phyloP scores from a whole-genome alignment of 2,797 vertebrate species.

The Sebastes minor region DNA sequence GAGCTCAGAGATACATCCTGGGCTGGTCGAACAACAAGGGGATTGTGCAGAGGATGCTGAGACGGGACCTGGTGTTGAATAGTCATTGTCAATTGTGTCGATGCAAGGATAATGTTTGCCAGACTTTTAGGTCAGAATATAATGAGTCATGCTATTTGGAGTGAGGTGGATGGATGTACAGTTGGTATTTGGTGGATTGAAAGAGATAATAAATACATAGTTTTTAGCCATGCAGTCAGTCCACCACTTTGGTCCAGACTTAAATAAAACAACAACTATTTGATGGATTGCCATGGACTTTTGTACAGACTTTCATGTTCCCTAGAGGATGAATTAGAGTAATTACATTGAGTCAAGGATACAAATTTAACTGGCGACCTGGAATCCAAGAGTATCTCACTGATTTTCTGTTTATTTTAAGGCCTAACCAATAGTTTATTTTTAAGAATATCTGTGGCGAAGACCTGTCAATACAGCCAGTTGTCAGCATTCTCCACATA shows the following conservation, averaged over 20 bases:
- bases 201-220: background rate
- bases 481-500: conserved; percentile 10
- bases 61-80: conserved; percentile 40
- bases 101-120: conserved; percentile 73
- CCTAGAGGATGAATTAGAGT: background rate
- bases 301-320: background rate
- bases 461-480: conserved; percentile 16
- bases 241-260: background rate
- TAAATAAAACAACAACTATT: background rate
- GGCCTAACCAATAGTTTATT: conserved; percentile 29
- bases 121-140: conserved; percentile 70
- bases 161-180: background rate
- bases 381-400: background rate
- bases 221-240: background rate
- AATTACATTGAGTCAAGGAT: background rate
- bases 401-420: conserved; percentile 26
- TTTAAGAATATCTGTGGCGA: conserved; percentile 24
- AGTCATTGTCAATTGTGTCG: conserved; percentile 69
- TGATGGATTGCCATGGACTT: background rate
- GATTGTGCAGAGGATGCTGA: conserved; percentile 67
- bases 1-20: conserved; percentile 68
- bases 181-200: background rate
- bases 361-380: background rate
- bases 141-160: background rate
- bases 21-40: conserved; percentile 59